phyloP scores from a whole-genome alignment of 2,797 vertebrate species.

The Acanthurus leucopareius region DNA sequence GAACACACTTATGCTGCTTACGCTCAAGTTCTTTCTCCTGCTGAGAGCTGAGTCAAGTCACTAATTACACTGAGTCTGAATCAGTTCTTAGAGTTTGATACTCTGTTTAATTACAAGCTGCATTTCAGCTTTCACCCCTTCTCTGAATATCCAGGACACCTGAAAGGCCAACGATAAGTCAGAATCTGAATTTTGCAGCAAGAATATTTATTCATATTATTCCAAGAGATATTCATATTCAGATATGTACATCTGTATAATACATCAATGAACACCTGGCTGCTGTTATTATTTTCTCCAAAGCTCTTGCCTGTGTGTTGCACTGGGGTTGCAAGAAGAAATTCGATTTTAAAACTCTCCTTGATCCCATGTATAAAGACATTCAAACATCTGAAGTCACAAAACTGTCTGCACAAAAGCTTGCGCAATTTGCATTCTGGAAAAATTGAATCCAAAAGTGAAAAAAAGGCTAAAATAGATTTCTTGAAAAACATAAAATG shows the following conservation, averaged over 20 bases:
- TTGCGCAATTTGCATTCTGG: not conserved
- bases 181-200: not conserved
- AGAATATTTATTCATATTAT: not conserved
- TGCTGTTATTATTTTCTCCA: not conserved
- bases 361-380: not conserved
- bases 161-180: not conserved
- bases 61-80: conserved; percentile 38
- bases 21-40: conserved; percentile 17
- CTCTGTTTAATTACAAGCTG: conserved; percentile 4
- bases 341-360: not conserved
- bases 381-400: not conserved
- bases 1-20: conserved; percentile 41
- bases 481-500: not conserved
- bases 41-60: conserved; percentile 19
- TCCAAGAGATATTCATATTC: not conserved
- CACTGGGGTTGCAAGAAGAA: not conserved
- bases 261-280: not conserved
- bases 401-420: not conserved
- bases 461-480: not conserved
- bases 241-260: not conserved
- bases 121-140: not conserved
- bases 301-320: not conserved
- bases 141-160: conserved; percentile 9
- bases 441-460: not conserved
- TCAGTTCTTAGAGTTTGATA: conserved; percentile 15